Evolutionary conservation across 2,113 vertebrate genomes (phyloP).

Genomic region (Nothoprocta perdicaria): DNA sequence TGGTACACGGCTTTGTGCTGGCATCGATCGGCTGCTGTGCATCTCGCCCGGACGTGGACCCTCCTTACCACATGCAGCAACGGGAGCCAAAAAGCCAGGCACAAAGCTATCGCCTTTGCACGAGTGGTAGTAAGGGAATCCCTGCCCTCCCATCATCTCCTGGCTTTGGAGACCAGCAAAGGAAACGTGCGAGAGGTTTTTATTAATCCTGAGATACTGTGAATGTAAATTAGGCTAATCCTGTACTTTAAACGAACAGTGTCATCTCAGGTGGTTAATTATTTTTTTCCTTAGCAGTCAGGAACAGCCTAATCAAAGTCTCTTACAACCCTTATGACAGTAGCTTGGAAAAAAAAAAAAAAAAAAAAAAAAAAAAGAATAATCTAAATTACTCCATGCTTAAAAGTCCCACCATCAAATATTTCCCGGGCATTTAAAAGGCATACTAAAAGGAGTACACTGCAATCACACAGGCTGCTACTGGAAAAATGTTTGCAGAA

Average conservation of each 20-base stretch:
- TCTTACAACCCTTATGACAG: not conserved
- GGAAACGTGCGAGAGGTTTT: not conserved
- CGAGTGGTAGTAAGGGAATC: not conserved
- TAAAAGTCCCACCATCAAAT: not conserved
- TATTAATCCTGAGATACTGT: not conserved
- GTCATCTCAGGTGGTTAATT: constrained; percentile 2
- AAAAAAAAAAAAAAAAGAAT: not conserved
- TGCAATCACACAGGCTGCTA: not conserved
- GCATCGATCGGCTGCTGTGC: not conserved
- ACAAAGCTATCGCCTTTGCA: not conserved
- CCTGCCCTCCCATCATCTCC: not conserved
- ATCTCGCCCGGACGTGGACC: not conserved
- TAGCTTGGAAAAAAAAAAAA: not conserved
- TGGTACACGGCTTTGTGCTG: not conserved
- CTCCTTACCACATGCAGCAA: not conserved
- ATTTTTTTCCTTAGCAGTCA: not conserved
- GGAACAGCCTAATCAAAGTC: not conserved
- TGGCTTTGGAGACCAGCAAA: not conserved
- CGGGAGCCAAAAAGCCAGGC: not conserved
- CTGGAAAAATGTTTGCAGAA: constrained; percentile 52
- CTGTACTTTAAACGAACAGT: not conserved
- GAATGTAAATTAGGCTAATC: not conserved
- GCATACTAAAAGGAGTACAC: not conserved
- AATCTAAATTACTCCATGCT: not conserved
- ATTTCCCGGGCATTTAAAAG: not conserved